These are phyloP conservation scores for cattle (Bos taurus) DNA, from an alignment of 2,113 vertebrate genomes.

Conservation along the genomic window ARS-UCD2.0 NC_037349.1:21272501-21273000, in stretches of 20 bases:
- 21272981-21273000: conserved; percentile 3
- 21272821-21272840: neutral
- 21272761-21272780: neutral
- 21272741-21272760: neutral
- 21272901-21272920: neutral
- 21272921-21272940: neutral
- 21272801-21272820: neutral
- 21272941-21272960: neutral
- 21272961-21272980: neutral
- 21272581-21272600: neutral
- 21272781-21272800: neutral
- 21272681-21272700: neutral
- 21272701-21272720: neutral
- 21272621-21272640: neutral
- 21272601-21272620: neutral
- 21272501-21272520: neutral
- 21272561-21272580: neutral
- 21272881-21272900: neutral
- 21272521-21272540: neutral
- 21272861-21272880: neutral
- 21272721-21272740: neutral
- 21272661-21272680: neutral
- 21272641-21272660: neutral
- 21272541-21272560: neutral
- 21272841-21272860: neutral